Conservation (phyloP, 2,113 vertebrate species). For the Onychostoma macrolepis region DNA sequence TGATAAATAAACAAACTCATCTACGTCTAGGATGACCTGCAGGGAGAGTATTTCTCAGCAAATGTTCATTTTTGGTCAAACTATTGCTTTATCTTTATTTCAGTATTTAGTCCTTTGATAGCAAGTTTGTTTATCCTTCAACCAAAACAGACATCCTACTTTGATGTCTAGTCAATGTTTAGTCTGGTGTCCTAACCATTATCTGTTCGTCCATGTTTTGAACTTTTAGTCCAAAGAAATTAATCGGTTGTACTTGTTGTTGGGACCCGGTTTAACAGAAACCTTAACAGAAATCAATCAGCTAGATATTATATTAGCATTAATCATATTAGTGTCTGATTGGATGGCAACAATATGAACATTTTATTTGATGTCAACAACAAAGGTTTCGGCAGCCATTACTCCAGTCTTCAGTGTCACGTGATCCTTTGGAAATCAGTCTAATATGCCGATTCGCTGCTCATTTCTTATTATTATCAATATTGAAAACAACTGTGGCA, state of each 20-base stretch:
- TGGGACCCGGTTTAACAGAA: neutral
- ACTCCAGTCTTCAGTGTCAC: neutral
- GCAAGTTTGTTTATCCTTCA: neutral
- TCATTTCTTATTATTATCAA: neutral
- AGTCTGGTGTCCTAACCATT: neutral
- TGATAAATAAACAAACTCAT: neutral
- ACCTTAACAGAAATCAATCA: neutral
- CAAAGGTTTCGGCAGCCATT: neutral
- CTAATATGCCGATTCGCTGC: neutral
- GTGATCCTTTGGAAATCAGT: neutral
- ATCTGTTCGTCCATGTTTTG: neutral
- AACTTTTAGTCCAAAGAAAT: neutral
- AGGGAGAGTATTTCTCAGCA: neutral
- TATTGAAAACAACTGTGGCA: neutral
- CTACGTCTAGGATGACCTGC: neutral
- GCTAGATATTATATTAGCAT: neutral
- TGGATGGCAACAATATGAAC: neutral
- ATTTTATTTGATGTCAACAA: neutral
- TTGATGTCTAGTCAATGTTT: conserved; percentile 1
- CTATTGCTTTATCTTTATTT: neutral
- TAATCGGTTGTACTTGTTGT: neutral
- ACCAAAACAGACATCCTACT: no score
- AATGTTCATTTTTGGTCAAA: neutral
- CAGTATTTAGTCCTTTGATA: neutral
- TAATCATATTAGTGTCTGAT: neutral